Conservation (phyloP, 2,113 vertebrate species). For the Perca schrenkii region DNA sequence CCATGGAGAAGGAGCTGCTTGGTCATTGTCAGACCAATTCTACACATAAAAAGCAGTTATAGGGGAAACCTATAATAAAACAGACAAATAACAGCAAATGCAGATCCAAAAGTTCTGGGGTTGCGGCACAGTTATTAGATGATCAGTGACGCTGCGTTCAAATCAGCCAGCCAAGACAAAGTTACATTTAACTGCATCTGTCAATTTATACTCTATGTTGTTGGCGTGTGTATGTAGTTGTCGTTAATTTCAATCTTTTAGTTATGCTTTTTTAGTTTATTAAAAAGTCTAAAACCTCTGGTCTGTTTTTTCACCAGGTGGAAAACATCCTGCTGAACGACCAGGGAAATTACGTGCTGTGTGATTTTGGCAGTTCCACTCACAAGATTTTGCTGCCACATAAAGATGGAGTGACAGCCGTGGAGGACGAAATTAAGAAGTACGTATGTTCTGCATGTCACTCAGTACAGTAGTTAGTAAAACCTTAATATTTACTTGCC, state of each 20-base stretch:
- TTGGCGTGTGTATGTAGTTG: neutral
- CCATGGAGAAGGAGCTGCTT: neutral
- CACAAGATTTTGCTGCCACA: constrained; percentile 93
- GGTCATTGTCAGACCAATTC: neutral
- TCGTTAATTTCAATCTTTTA: neutral
- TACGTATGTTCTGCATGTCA: constrained; percentile 68
- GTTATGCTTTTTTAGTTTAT: neutral
- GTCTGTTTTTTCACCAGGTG: constrained; percentile 82
- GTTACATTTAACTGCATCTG: neutral
- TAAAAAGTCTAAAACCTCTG: neutral
- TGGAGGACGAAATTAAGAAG: constrained; percentile 99
- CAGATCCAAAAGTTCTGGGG: neutral
- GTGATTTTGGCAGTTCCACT: constrained; percentile 97
- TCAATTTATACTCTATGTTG: neutral
- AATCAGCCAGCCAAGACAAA: neutral
- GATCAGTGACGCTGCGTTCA: neutral
- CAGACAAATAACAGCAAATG: neutral
- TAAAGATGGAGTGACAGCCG: constrained; percentile 92
- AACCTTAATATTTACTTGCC: neutral
- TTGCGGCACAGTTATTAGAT: neutral
- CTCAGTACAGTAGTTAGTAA: neutral
- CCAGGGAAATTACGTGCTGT: constrained; percentile 94
- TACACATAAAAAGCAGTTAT: neutral
- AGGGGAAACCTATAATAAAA: neutral
- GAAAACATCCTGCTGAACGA: constrained; percentile 97